Conservation (phyloP, 2,888 invertebrate species). For the Mesorhabditis spiculigera region DNA sequence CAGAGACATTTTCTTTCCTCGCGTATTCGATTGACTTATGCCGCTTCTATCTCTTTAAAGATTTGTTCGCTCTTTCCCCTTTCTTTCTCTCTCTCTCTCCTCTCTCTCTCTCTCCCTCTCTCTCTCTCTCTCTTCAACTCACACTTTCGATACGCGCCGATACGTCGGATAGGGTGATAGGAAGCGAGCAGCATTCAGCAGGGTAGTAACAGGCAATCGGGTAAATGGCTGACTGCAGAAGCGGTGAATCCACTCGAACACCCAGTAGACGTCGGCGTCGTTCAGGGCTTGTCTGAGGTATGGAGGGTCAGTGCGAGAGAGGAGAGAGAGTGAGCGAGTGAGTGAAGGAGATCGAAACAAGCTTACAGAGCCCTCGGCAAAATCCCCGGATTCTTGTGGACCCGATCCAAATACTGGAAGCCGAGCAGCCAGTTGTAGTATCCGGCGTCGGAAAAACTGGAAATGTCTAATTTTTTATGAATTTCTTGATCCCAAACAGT, state of each 20-base stretch:
- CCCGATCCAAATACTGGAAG: conserved; percentile 78
- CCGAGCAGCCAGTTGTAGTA: conserved; percentile 70
- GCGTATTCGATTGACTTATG: too few species aligned
- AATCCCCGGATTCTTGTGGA: conserved; percentile 44
- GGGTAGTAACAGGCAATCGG: background rate
- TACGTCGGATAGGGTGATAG: background rate
- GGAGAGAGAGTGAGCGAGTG: too few species aligned
- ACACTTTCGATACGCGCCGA: conserved; percentile 36
- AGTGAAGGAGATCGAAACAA: background rate
- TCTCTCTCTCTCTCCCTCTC: background rate
- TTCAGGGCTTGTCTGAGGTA: background rate
- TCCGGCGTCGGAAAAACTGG: conserved; percentile 15
- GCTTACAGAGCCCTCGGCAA: conserved; percentile 61
- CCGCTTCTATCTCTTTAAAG: too few species aligned
- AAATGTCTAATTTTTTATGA: background rate
- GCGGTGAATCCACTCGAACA: background rate
- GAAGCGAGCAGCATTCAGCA: background rate
- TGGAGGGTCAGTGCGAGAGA: too few species aligned
- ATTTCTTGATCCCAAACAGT: too few species aligned
- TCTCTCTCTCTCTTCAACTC: conserved; percentile 8
- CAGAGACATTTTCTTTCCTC: too few species aligned
- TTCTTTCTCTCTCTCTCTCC: too few species aligned
- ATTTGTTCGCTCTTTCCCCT: background rate
- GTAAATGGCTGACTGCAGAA: background rate
- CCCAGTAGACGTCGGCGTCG: background rate